Conservation (phyloP, 2,797 vertebrate genomes). For the Hippoglossus hippoglossus region DNA sequence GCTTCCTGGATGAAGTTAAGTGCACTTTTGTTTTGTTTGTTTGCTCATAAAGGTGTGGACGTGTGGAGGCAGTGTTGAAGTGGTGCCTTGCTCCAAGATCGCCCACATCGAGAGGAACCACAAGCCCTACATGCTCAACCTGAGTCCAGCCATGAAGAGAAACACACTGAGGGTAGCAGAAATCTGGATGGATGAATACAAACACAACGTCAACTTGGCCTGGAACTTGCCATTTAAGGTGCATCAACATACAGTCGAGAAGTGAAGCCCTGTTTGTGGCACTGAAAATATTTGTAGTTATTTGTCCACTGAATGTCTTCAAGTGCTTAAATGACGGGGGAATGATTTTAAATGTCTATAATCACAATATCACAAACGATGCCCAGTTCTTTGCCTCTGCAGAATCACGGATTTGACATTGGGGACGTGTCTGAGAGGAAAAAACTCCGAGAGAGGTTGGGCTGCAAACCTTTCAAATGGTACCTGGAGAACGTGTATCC, state of each 20-base stretch:
- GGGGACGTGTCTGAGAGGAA: constrained; percentile 86
- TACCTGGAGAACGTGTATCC: constrained; percentile 87
- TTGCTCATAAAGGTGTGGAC: constrained; percentile 88
- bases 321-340: neutral
- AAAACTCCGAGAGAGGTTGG: constrained; percentile 79
- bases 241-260: neutral
- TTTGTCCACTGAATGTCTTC: no score
- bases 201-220: constrained; percentile 91
- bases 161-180: constrained; percentile 92
- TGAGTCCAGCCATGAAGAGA: constrained; percentile 87
- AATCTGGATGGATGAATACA: constrained; percentile 96
- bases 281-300: no score
- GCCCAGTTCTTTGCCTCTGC: constrained; percentile 25
- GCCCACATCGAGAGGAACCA: constrained; percentile 93
- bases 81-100: constrained; percentile 92
- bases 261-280: no score
- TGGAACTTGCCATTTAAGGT: constrained; percentile 94
- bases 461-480: constrained; percentile 88
- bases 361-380: neutral
- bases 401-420: constrained; percentile 85
- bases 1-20: no score
- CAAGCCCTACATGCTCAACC: constrained; percentile 92
- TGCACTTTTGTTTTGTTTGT: neutral
- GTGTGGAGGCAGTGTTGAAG: constrained; percentile 94
- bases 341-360: no score